Conservation (phyloP, 2,888 invertebrate species). For the Scaeva pyrastri region DNA sequence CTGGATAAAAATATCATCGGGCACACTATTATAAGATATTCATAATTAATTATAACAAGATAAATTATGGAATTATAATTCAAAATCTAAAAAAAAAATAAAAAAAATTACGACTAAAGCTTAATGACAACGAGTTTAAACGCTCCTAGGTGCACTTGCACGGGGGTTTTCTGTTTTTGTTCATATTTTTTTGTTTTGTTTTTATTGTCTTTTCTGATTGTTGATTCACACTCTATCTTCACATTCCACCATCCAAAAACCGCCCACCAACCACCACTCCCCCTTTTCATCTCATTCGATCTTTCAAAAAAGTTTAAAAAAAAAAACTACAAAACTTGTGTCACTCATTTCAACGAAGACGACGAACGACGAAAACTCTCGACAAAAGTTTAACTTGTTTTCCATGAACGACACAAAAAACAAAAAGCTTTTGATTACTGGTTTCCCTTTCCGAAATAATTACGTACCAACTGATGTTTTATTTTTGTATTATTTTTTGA, state of each 20-base stretch:
- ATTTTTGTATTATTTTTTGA: constrained; percentile 4
- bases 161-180: constrained; percentile 9
- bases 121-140: constrained; percentile 6
- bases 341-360: no score
- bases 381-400: constrained; percentile 56
- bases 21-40: background rate
- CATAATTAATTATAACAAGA: constrained; percentile 32
- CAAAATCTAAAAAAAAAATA: background rate
- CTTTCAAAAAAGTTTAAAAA: constrained; percentile 32
- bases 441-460: constrained; percentile 44
- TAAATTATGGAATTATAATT: background rate
- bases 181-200: constrained; percentile 1
- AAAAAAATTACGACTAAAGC: constrained; percentile 11
- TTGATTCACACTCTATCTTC: constrained; percentile 34
- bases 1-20: constrained; percentile 18
- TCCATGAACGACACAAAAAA: constrained; percentile 30
- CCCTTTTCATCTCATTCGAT: background rate
- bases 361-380: background rate
- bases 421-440: constrained; percentile 53
- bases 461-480: constrained; percentile 51
- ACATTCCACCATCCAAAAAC: constrained; percentile 8
- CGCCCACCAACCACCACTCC: background rate
- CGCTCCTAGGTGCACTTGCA: background rate
- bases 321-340: constrained; percentile 23
- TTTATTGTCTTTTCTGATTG: constrained; percentile 15